Base-by-base conservation (phyloP, 2,888 invertebrate genomes). In the Idaea biselata region DNA sequence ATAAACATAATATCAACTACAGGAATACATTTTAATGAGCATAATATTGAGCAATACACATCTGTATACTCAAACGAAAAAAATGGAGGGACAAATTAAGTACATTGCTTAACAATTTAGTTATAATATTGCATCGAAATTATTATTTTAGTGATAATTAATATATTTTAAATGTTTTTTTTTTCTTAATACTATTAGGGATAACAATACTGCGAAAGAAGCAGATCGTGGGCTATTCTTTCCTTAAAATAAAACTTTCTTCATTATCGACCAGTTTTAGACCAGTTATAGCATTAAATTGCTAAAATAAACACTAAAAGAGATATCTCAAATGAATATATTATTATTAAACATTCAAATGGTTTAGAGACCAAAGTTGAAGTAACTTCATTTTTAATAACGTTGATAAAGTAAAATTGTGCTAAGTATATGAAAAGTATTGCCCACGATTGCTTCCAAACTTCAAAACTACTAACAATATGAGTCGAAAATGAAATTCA, bases 21-120 rank as follows among this genome's bases (percentile, higher is more conserved):
- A 77, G 79, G 69, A 78, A 72, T 77, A 79, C 82, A 77, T 75
- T 75, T 77, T 81, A 83, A 85, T 90, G 90, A 91, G 91, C 91
- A 88, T 76, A 82, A 79, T 69, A 63, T 89, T 91, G 91, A 91
- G 91, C 91, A 91, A 91, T 86, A 90, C 89, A 78, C 61, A 70
- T 55, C 11, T 68, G 89, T 90, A 90, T 90, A 89, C 90, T 89
- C 88, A 81, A 82, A 86, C 82, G 78, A 79, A 79, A 70, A 66
- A 72, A 72, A 71, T 85, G 84, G 84, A 88, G 82, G 86, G 86
- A 86, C 68, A 66, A 76, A 75, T 70, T 75, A 75, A 77, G 73
- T 76, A 79, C 74, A 74, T 75, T 72, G 74, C 60, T 84, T 86
- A 86, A 87, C 87, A 84, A 86, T 86, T 83, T 84, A 72, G 78